A percentile compares a stretch with the other conserved stretches of the same genome.
Conservation (phyloP, 2,797 vertebrate species). For the Melanotaenia pygmaea region DNA sequence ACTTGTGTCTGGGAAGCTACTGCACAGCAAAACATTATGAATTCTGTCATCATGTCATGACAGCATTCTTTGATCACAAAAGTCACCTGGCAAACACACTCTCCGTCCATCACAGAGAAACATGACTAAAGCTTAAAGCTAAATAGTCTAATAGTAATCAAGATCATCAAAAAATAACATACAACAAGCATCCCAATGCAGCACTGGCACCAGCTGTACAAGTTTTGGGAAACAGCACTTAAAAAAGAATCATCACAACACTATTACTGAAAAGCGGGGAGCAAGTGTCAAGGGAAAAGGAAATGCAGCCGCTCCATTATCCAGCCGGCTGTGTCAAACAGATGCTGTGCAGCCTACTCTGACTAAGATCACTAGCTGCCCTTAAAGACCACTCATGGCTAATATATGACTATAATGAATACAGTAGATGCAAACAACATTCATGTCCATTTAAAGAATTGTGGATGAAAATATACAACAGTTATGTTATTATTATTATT, state of each 20-base stretch:
- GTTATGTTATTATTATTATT: not conserved
- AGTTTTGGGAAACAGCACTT: conserved; percentile 15
- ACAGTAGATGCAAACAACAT: not conserved
- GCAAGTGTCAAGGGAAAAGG: conserved; percentile 38
- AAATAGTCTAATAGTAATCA: not conserved
- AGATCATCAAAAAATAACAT: conserved; percentile 20
- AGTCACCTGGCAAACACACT: not conserved
- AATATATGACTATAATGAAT: conserved; percentile 24
- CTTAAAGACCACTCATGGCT: conserved; percentile 40
- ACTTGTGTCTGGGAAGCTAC: conserved; percentile 8
- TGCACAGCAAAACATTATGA: conserved; percentile 26
- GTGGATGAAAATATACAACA: not conserved
- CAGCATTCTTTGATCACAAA: conserved; percentile 21
- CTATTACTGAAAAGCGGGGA: conserved; percentile 46
- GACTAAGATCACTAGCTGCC: conserved; percentile 34
- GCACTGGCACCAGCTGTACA: conserved; percentile 5
- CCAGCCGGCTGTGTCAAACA: conserved; percentile 44
- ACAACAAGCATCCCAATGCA: conserved; percentile 1
- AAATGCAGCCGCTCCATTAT: conserved; percentile 51
- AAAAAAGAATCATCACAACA: conserved; percentile 28
- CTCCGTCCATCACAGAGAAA: not conserved
- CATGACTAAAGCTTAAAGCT: not conserved
- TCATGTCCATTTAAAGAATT: not conserved
- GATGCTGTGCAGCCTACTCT: conserved; percentile 29
- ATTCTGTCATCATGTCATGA: conserved; percentile 22